Conservation (phyloP, 2,113 vertebrate species). For the Leptodactylus fuscus region DNA sequence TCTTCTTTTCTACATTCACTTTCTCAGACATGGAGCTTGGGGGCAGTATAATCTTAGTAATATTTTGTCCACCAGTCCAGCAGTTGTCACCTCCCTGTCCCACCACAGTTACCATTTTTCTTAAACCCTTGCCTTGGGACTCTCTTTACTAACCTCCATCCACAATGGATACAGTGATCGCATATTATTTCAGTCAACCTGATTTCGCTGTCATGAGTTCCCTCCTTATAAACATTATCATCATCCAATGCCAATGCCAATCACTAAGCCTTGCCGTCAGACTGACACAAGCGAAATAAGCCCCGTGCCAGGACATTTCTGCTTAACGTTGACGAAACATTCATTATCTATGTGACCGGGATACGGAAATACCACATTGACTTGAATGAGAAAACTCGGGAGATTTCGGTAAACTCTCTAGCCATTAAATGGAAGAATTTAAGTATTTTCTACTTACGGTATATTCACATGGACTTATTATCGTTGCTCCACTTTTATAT, state of each 20-base stretch:
- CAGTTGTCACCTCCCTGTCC: too few species aligned
- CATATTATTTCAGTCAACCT: too few species aligned
- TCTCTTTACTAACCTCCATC: too few species aligned
- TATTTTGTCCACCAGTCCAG: too few species aligned
- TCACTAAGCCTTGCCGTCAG: background rate
- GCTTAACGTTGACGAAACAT: background rate
- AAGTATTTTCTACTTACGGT: background rate
- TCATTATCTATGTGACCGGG: background rate
- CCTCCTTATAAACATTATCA: too few species aligned
- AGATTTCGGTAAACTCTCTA: background rate
- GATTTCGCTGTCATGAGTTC: too few species aligned
- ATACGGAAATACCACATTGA: background rate
- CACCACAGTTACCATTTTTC: too few species aligned
- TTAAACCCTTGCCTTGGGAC: too few species aligned
- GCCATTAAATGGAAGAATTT: background rate
- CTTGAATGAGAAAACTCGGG: background rate
- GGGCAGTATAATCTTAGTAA: too few species aligned
- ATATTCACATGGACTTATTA: background rate
- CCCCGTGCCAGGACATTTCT: background rate
- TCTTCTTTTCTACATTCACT: too few species aligned
- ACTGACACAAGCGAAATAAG: background rate
- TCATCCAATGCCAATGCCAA: background rate
- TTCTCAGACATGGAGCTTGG: too few species aligned
- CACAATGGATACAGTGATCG: too few species aligned
- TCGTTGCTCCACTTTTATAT: background rate